phyloP scores from a whole-genome alignment of 2,113 vertebrate species.

The Caranx melampygus region DNA sequence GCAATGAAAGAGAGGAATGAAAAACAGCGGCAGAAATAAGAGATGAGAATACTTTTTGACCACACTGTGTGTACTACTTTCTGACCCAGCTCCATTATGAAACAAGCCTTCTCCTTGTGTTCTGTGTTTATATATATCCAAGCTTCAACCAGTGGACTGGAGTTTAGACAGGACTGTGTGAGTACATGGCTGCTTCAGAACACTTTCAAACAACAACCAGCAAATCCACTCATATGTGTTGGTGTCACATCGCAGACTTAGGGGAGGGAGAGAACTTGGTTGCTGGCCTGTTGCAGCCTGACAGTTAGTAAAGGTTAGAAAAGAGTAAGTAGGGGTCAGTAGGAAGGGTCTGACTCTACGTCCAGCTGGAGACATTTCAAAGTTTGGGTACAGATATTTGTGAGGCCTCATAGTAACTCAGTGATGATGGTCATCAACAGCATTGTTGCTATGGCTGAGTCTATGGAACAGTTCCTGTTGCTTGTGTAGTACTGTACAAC shows the following conservation, averaged over 20 bases:
- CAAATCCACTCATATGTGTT: too few relatives aligned
- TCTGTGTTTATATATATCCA: constrained; percentile 10
- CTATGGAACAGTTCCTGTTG: not conserved
- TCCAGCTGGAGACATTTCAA: too few relatives aligned
- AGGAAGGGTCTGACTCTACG: not conserved
- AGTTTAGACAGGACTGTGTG: not conserved
- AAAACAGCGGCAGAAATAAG: constrained; percentile 42
- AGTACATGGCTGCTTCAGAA: not conserved
- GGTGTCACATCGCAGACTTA: too few relatives aligned
- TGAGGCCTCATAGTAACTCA: too few relatives aligned
- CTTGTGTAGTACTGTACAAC: not conserved
- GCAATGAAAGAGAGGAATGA: constrained; percentile 60
- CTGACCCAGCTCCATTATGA: constrained; percentile 63
- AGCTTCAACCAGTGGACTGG: constrained; percentile 34
- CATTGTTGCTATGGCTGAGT: too few relatives aligned
- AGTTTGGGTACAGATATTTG: not conserved
- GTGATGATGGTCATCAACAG: too few relatives aligned
- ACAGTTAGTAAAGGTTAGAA: too few relatives aligned
- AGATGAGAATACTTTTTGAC: constrained; percentile 49
- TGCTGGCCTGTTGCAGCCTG: not conserved
- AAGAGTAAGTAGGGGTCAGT: too few relatives aligned
- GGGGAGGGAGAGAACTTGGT: too few relatives aligned
- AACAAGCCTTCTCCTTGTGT: constrained; percentile 59
- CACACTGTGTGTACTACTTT: not conserved
- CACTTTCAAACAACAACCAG: not conserved